Evolutionary conservation across 2,888 invertebrate species (phyloP).

Genomic region (Anoplius nigerrimus): DNA sequence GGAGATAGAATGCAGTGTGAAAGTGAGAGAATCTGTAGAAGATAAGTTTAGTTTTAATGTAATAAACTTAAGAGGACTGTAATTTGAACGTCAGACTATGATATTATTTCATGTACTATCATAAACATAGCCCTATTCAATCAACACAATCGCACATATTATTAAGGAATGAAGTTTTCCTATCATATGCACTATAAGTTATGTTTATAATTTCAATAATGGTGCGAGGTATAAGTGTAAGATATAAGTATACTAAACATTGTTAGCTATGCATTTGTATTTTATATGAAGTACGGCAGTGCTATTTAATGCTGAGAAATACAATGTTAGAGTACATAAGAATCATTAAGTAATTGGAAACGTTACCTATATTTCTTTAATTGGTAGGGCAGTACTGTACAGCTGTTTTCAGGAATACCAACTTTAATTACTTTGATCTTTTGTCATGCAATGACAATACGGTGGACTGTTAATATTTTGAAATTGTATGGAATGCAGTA

Average conservation of each 20-base stretch:
- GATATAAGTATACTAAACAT: conserved; percentile 1
- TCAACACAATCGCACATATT: background rate
- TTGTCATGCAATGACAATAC: too few species aligned
- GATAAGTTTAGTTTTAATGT: conserved; percentile 41
- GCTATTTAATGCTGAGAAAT: too few species aligned
- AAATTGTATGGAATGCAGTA: conserved; percentile 45
- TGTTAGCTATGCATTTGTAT: too few species aligned
- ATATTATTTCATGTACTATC: background rate
- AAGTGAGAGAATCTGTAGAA: conserved; percentile 43
- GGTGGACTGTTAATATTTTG: background rate
- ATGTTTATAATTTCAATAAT: background rate
- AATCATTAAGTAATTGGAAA: too few species aligned
- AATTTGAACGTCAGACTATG: conserved; percentile 1
- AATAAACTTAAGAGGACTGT: conserved; percentile 32
- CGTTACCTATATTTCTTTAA: too few species aligned
- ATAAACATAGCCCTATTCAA: background rate
- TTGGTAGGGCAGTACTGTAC: too few species aligned
- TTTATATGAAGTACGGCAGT: too few species aligned
- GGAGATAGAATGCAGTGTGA: conserved; percentile 55
- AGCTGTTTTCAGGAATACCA: too few species aligned
- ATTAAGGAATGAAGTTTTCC: background rate
- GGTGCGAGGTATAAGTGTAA: conserved; percentile 5
- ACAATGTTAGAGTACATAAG: too few species aligned
- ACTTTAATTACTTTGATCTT: conserved; percentile 1
- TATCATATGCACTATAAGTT: background rate